phyloP scores from a whole-genome alignment of 2,797 vertebrate genomes.

The Morelia viridis region DNA sequence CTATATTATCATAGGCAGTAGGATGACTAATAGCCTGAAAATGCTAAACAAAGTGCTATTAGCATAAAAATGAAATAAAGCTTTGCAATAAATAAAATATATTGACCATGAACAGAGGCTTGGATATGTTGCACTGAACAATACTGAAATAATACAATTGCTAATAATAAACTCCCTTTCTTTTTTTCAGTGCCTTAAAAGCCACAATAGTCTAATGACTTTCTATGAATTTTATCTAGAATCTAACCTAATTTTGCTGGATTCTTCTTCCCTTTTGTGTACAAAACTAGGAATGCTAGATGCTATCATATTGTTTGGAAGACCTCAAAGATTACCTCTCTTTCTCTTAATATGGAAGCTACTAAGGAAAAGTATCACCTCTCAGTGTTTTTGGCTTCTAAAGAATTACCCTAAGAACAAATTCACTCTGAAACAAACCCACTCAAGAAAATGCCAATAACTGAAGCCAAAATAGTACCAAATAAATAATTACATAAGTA shows the following conservation, averaged over 20 bases:
- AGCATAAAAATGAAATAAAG: background rate
- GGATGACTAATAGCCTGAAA: background rate
- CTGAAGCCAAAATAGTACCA: background rate
- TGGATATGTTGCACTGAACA: background rate
- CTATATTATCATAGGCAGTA: background rate
- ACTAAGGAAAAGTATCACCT: background rate
- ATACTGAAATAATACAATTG: background rate
- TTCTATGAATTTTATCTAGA: background rate
- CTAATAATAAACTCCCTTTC: background rate
- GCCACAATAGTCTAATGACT: background rate
- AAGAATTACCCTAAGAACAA: background rate
- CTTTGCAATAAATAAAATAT: background rate
- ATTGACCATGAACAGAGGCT: background rate
- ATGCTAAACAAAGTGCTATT: background rate
- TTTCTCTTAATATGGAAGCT: background rate
- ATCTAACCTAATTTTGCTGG: background rate
- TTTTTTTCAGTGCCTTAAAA: background rate
- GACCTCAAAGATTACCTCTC: background rate
- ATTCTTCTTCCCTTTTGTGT: background rate
- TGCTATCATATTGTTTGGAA: background rate
- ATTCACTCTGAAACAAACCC: background rate
- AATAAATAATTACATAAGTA: background rate
- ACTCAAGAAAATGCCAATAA: background rate
- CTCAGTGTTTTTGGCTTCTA: background rate
- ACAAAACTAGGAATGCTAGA: background rate